Evolutionary conservation across 2,888 invertebrate genomes (phyloP).

Genomic region (Hypselothyrea guttata): DNA sequence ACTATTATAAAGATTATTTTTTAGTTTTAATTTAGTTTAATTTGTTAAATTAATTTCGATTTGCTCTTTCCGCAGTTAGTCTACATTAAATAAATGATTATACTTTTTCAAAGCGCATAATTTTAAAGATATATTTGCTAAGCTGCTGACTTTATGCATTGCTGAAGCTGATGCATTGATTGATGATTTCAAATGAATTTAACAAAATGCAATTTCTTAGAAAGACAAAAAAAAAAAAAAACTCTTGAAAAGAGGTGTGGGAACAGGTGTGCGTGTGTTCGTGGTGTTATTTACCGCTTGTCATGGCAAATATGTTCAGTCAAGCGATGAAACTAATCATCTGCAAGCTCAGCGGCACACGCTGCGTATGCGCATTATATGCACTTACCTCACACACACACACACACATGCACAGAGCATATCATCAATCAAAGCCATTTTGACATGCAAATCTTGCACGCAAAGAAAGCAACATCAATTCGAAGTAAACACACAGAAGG

Average conservation of each 20-base stretch:
- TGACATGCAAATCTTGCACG: slow-evolving; percentile 65
- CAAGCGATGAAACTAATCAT: slow-evolving; percentile 13
- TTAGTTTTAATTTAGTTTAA: too few species aligned
- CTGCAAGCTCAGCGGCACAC: slow-evolving; percentile 28
- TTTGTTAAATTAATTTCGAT: too few species aligned
- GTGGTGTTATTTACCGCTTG: slow-evolving; percentile 33
- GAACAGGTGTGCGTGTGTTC: background rate
- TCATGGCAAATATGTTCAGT: slow-evolving; percentile 30
- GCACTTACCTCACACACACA: slow-evolving; percentile 39
- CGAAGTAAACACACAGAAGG: slow-evolving; percentile 11
- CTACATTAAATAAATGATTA: too few species aligned
- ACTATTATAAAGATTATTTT: too few species aligned
- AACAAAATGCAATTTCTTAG: background rate
- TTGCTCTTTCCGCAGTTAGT: too few species aligned
- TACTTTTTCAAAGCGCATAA: too few species aligned
- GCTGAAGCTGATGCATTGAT: too few species aligned
- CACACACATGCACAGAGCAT: slow-evolving; percentile 8
- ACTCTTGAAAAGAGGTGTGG: too few species aligned
- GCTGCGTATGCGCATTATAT: slow-evolving; percentile 71
- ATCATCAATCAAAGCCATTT: slow-evolving; percentile 60
- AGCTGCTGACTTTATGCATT: background rate
- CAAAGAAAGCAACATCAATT: slow-evolving; percentile 36
- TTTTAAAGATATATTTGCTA: too few species aligned
- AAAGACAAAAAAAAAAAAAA: too few species aligned
- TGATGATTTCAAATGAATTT: too few species aligned